Evolutionary conservation across 2,797 vertebrate genomes (phyloP), one percentile per base, ranked within the genome.

Genomic region (Chanos chanos): DNA sequence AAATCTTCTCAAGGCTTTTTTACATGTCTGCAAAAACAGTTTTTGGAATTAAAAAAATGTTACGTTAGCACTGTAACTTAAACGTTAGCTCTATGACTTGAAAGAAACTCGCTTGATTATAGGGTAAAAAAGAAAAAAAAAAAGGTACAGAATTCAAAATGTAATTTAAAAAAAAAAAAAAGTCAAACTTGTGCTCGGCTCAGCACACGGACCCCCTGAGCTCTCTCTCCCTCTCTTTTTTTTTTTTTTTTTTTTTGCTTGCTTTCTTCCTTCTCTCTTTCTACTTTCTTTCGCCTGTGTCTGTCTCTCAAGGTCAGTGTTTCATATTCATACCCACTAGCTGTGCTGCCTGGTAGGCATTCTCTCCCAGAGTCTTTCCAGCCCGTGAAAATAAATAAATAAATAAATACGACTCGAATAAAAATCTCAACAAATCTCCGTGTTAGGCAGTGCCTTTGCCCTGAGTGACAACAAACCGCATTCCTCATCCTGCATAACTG

Each of bases 371-470:
- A 54, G 25, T n/a, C 21, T 36, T 6, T 12, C 47, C 43, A 25
- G 13, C 36, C 36, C 28, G 47, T 28, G 34, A 45, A 34, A 41
- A 16, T 39, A 41, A 41, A 41, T 36, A 54, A 66, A 66, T 52
- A 66, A 57, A 65, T 61, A 61, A 34, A 30, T 51, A 61, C 66
- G 39, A 57, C 57, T n/a, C n/a, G n/a, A n/a, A n/a, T n/a, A n/a
- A n/a, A 70, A 61, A 61, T 61, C 52, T 50, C 66, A 61, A 61
- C 56, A 66, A 27, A 61, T 57, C 28, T 66, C 30, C 7, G 25
- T 33, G 48, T 62, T 71, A 66, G 40, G 22, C 10, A 30, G 37
- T 7, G 3, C 36, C 8, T 30, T 13, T 3, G 13, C 21, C 6
- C 44, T 16, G 36, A 61, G 24, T 56, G 19, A 66, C 9, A 51